Percentiles rank a stretch among this genome's conserved stretches.
Evolutionary conservation across 2,797 vertebrate genomes (phyloP).

Genomic region (Enteromius viviparus): DNA sequence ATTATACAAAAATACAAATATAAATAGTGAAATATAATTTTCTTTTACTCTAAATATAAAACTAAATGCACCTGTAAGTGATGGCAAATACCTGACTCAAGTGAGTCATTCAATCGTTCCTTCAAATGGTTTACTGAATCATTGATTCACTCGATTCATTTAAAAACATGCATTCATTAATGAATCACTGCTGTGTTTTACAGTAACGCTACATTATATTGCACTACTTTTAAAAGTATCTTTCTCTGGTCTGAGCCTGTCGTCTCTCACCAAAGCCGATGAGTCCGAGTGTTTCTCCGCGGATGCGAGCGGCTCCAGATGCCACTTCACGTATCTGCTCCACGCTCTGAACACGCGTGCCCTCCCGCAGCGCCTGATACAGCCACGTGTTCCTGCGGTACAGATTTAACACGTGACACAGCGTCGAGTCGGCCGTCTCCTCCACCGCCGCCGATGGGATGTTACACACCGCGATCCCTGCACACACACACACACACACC

Average conservation of each 20-base stretch:
- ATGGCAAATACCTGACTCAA: too few species aligned
- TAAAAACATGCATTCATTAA: too few species aligned
- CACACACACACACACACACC: not conserved
- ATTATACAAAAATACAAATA: too few species aligned
- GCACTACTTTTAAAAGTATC: too few species aligned
- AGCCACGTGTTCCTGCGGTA: constrained; percentile 97
- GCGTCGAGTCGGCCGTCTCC: constrained; percentile 92
- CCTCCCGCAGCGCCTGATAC: constrained; percentile 93
- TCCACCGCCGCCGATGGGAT: constrained; percentile 94
- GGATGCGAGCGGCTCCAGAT: constrained; percentile 90
- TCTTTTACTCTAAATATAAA: too few species aligned
- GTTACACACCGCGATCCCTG: constrained; percentile 95
- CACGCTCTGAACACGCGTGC: constrained; percentile 92
- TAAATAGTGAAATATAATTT: too few species aligned
- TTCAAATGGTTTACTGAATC: too few species aligned
- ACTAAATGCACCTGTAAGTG: too few species aligned
- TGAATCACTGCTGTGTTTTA: too few species aligned
- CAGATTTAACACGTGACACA: constrained; percentile 94
- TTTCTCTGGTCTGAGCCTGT: not conserved
- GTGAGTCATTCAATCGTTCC: too few species aligned
- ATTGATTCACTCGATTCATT: too few species aligned
- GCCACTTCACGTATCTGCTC: constrained; percentile 96
- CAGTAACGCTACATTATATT: too few species aligned
- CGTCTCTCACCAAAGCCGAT: constrained; percentile 88
- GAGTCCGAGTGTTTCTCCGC: constrained; percentile 93